Base-by-base conservation (phyloP, 2,888 invertebrate species). In the Agonopterix heracliana region DNA sequence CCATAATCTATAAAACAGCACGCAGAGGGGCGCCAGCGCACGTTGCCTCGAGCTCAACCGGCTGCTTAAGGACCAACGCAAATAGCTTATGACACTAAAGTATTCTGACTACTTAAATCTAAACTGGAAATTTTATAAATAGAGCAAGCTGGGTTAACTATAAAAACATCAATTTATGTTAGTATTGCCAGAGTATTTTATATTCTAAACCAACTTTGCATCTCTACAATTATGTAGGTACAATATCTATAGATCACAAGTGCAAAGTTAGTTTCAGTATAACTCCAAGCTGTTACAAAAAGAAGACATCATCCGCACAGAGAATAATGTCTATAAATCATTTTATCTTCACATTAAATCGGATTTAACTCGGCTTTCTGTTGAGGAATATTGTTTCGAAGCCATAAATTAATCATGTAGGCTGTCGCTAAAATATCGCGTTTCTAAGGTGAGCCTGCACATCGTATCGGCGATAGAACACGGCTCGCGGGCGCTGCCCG, bases 321-420 rank as follows among this genome's bases (percentile, higher is more conserved):
- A 60, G 51, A 63, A 65, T 65, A 65, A 61, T 66, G 74, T 71
- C 61, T 61, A 84, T 85, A 82, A 84, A 85, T 86, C 82, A 84
- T 77, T 69, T 78, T 84, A 85, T 85, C 84, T 81, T 53, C 71
- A 68, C 71, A 76, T 84, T 78, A 78, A 75, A 83, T 85, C 83
- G 74, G 69, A 80, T 78, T 77, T 80, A 74, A 71, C 70, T 68
- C 67, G 61, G 71, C 67, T 71, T 65, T 68, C 60, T 63, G 75
- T 70, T 68, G 74, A 73, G 63, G 74, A 78, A 80, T 81, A 81
- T 78, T 71, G 76, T 83, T 81, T 74, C 72, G 60, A 70, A 61
- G 72, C 83, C 70, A 87, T 87, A 86, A 86, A 87, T 87, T 85
- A 87, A 87, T 86, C 87, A 87, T 86, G 87, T 87, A 80, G 71